Conservation (phyloP, 2,113 vertebrate genomes). For the Calonectris borealis region DNA sequence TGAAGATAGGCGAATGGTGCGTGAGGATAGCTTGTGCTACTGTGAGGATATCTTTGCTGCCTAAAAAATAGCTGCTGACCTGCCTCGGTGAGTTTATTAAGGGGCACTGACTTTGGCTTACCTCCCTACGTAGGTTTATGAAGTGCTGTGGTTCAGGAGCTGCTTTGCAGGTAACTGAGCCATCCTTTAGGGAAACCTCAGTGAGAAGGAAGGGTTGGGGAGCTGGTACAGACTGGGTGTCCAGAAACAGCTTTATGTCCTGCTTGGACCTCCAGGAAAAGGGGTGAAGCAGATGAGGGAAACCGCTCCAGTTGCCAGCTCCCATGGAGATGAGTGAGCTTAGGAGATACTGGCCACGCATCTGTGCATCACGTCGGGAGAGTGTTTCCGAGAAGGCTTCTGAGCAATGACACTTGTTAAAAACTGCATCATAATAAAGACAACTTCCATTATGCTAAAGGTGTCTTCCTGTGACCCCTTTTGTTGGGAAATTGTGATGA, state of each 20-base stretch:
- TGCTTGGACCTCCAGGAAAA: background rate
- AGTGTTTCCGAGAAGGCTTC: background rate
- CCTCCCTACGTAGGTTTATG: background rate
- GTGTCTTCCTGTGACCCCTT: background rate
- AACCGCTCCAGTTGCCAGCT: background rate
- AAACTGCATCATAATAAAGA: background rate
- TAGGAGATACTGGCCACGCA: accelerated
- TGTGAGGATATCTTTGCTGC: background rate
- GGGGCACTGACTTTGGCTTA: background rate
- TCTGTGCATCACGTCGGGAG: background rate
- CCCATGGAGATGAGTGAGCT: background rate
- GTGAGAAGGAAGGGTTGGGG: background rate
- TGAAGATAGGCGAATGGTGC: background rate
- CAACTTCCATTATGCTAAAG: background rate
- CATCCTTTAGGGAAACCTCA: background rate
- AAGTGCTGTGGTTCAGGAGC: background rate
- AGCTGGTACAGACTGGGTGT: background rate
- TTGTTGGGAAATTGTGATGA: background rate
- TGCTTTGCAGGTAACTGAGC: background rate
- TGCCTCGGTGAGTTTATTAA: background rate
- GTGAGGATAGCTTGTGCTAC: background rate
- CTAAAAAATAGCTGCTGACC: background rate
- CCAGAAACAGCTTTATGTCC: background rate
- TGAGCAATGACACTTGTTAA: background rate
- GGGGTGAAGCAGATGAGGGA: background rate